Evolutionary conservation across 2,888 invertebrate genomes (phyloP), one percentile per base, ranked within the genome.

Genomic region (Sturmia bella): DNA sequence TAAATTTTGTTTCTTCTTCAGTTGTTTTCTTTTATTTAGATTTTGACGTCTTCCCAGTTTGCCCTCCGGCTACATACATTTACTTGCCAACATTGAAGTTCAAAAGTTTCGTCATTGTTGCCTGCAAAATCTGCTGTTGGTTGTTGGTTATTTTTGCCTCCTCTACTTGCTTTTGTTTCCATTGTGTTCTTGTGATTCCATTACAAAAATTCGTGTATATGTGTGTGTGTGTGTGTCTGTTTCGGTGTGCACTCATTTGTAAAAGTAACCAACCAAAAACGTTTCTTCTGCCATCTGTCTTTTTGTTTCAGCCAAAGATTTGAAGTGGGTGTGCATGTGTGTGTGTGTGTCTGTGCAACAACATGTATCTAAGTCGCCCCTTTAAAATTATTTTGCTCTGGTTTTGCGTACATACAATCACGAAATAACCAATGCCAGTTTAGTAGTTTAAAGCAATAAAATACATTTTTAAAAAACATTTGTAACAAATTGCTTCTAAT

Each of bases 241-340:
- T 50, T 39, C 45, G 69, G 84, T 66, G 84, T 85, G 85, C 84
- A 63, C 19, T 68, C 59, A 66, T 54, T 79, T 59, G 66, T 52
- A 39, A 57, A 82, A 85, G 85, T 86, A 89, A 87, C 89, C 89
- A 89, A 89, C 89, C 89, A 89, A 87, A 89, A 89, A 84, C 89
- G 88, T 87, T 87, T 83, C 75, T 78, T 66, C 43, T 72, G 56
- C 83, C 83, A 84, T 83, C 81, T 85, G 85, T 77, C 41, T 63
- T 77, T 74, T 76, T 52, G 41, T 79, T 68, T 75, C 43, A 21
- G 41, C 27, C 0, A 19, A 15, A 13, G 19, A 21, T 9, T n/a
- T 19, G 57, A 52, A 70, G 52, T 74, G 75, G 57, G 50, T 74
- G 63, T 70, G 75, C 72, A 79, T 43, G 74, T 70, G 80, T 43